These are phyloP conservation scores for Thinocorus orbignyianus DNA, from an alignment of 2,113 vertebrate genomes.

Conservation along the genomic window DNA sequence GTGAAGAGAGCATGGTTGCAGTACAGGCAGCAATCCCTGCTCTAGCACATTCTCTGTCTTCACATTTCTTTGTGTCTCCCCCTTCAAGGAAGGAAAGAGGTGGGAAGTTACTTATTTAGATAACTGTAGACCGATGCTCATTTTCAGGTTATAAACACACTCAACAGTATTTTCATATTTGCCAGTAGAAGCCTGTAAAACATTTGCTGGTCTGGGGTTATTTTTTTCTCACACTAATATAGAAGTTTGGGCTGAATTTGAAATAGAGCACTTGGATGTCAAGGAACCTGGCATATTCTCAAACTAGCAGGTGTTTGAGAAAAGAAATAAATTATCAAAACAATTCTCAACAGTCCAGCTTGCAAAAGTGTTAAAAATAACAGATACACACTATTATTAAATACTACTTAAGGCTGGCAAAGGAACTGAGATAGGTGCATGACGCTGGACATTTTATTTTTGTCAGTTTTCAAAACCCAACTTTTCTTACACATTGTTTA, in stretches of 20 bases:
- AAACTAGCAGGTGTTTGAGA: not conserved
- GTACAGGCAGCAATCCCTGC: not conserved
- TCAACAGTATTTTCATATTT: not conserved
- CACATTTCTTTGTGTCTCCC: not conserved
- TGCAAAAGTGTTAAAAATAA: not conserved
- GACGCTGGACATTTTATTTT: not conserved
- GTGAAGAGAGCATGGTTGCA: not conserved
- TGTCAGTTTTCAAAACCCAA: not conserved
- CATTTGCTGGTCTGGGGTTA: not conserved
- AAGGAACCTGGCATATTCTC: slow-evolving; percentile 7
- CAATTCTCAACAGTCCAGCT: not conserved
- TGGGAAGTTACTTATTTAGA: not conserved
- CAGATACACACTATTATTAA: not conserved
- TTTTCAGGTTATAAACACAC: not conserved
- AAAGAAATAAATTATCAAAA: slow-evolving; percentile 6
- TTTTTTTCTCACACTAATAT: not conserved
- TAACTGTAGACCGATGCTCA: not conserved
- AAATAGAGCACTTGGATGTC: not conserved
- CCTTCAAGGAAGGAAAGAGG: not conserved
- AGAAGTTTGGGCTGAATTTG: not conserved
- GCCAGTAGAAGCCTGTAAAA: not conserved
- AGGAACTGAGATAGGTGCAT: not conserved
- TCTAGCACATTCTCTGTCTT: not conserved
- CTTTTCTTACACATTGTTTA: not conserved
- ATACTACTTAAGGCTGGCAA: not conserved